A percentile compares a stretch with the other conserved stretches of the same genome.
These are phyloP conservation scores for Nesogale talazaci DNA, from an alignment of 2,113 vertebrate genomes.

Conservation along the genomic window DNA sequence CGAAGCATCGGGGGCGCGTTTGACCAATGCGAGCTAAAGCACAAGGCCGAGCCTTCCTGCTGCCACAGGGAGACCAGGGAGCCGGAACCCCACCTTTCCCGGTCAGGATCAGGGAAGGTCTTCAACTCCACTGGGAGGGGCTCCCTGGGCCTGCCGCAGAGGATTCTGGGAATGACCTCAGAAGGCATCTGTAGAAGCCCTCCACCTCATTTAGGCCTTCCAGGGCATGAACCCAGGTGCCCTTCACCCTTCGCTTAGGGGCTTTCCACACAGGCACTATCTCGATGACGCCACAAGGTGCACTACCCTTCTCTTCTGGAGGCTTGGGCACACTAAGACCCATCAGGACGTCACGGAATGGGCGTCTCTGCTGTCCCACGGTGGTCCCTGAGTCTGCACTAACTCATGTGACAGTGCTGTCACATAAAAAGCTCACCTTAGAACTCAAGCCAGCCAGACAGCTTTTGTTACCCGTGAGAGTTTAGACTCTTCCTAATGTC, in stretches of 20 bases:
- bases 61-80: not conserved
- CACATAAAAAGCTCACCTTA: not conserved
- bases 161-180: not conserved
- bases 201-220: not conserved
- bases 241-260: not conserved
- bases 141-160: constrained; percentile 8
- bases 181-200: not conserved
- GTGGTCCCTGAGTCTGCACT: constrained; percentile 68
- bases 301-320: not conserved
- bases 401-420: not conserved
- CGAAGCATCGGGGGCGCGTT: not conserved
- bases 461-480: not conserved
- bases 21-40: not conserved
- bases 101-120: not conserved
- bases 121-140: not conserved
- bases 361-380: not conserved
- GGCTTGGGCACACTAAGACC: not conserved
- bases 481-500: not conserved
- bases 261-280: not conserved
- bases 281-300: not conserved
- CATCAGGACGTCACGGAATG: not conserved
- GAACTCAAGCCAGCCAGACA: not conserved
- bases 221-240: not conserved
- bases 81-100: not conserved
- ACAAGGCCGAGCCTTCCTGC: not conserved